These are phyloP conservation scores for Petrophora chlorosata DNA, from an alignment of 2,888 invertebrate species.

Conservation along the genomic window DNA sequence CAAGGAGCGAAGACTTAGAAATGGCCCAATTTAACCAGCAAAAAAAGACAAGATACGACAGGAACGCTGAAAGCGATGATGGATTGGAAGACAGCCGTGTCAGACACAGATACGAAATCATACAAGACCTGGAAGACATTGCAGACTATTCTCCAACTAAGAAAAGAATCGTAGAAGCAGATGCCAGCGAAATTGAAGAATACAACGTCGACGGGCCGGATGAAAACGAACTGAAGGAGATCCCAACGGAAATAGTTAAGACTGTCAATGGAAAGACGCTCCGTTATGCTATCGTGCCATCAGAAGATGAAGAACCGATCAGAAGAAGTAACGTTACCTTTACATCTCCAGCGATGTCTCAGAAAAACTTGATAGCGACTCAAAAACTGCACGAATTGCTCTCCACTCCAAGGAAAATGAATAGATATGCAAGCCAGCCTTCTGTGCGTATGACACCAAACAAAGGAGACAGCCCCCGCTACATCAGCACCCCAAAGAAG, in stretches of 20 bases:
- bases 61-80: conserved; percentile 64
- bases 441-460: conserved; percentile 74
- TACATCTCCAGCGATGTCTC: conserved; percentile 74
- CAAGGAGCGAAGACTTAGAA: conserved; percentile 74
- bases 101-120: conserved; percentile 81
- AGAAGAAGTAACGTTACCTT: conserved; percentile 55
- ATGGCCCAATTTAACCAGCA: conserved; percentile 73
- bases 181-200: conserved; percentile 74
- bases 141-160: conserved; percentile 77
- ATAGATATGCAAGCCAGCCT: conserved; percentile 78
- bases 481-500: conserved; percentile 55
- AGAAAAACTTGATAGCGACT: conserved; percentile 87
- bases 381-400: conserved; percentile 90
- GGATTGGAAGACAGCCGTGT: conserved; percentile 64
- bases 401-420: conserved; percentile 87
- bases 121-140: conserved; percentile 72
- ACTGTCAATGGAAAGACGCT: conserved; percentile 85
- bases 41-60: conserved; percentile 53
- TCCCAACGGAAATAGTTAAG: conserved; percentile 84
- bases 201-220: conserved; percentile 83
- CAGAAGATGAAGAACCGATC: conserved; percentile 77
- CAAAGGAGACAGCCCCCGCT: conserved; percentile 55
- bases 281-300: conserved; percentile 85
- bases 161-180: conserved; percentile 73
- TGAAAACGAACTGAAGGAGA: conserved; percentile 82